Conservation (phyloP, 2,888 invertebrate species). For the Oligia latruncula region DNA sequence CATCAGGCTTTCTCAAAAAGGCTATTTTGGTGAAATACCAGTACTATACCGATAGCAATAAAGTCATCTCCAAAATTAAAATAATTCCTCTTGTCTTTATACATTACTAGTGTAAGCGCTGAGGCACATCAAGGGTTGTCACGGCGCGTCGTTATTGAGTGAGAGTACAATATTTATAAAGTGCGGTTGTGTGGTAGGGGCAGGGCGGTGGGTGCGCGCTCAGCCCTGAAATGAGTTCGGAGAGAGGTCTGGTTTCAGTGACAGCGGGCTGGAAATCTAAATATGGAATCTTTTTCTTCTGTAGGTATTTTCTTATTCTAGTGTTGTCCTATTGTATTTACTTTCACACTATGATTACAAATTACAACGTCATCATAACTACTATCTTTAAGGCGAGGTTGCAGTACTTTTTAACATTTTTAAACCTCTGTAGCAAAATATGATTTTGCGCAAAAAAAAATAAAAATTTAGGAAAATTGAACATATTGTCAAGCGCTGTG, state of each 20-base stretch:
- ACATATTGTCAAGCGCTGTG: no score
- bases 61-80: not conserved
- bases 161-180: slow-evolving; percentile 74
- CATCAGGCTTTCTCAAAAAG: not conserved
- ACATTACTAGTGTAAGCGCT: slow-evolving; percentile 15
- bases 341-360: no score
- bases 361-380: no score
- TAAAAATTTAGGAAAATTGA: no score
- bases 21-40: not conserved
- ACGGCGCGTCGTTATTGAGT: slow-evolving; percentile 60
- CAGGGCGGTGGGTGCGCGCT: slow-evolving; percentile 81
- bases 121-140: slow-evolving; percentile 59
- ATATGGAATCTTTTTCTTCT: not conserved
- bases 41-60: not conserved
- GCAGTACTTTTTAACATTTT: no score
- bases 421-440: no score
- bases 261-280: slow-evolving; percentile 59
- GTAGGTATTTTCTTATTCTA: not conserved
- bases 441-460: no score
- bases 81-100: not conserved
- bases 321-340: no score
- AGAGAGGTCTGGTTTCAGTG: slow-evolving; percentile 68
- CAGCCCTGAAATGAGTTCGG: slow-evolving; percentile 89
- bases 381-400: not conserved
- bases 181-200: slow-evolving; percentile 79